Conservation (phyloP, 2,797 vertebrate species). For the Chanos chanos region DNA sequence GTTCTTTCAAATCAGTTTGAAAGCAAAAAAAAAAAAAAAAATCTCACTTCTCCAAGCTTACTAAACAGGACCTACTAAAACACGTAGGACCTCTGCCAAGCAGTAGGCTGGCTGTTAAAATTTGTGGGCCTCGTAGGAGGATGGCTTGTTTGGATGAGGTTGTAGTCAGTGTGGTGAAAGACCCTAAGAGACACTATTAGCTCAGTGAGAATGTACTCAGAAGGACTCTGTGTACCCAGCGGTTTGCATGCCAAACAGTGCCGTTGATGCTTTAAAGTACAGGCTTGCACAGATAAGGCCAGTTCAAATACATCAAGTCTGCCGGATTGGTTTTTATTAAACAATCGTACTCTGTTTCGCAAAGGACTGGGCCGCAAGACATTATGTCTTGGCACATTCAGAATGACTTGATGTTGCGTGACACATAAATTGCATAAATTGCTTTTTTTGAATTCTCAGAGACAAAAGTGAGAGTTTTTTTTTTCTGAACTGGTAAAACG, state of each 20-base stretch:
- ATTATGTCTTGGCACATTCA: neutral
- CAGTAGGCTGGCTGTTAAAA: slow-evolving; percentile 55
- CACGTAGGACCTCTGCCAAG: slow-evolving; percentile 47
- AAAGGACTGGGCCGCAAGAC: neutral
- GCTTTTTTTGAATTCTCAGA: too few species aligned
- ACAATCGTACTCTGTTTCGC: neutral
- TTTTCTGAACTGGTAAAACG: neutral
- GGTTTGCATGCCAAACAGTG: slow-evolving; percentile 41
- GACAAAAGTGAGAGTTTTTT: neutral
- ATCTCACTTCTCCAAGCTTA: slow-evolving; percentile 40
- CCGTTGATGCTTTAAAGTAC: neutral
- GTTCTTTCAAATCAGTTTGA: too few species aligned
- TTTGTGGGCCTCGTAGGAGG: slow-evolving; percentile 49
- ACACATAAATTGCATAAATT: neutral
- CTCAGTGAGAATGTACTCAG: slow-evolving; percentile 47
- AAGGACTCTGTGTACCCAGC: slow-evolving; percentile 42
- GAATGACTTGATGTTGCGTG: too few species aligned
- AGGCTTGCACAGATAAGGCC: neutral
- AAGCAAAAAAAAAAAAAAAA: too few species aligned
- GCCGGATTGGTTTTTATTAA: neutral
- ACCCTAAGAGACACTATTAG: slow-evolving; percentile 62
- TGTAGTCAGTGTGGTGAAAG: slow-evolving; percentile 49
- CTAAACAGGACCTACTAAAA: slow-evolving; percentile 48
- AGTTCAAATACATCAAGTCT: neutral
- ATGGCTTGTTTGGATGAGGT: slow-evolving; percentile 34